Percentiles rank a stretch among this genome's conserved stretches.
phyloP scores from a whole-genome alignment of 2,113 vertebrate genomes.

The Clarias gariepinus region DNA sequence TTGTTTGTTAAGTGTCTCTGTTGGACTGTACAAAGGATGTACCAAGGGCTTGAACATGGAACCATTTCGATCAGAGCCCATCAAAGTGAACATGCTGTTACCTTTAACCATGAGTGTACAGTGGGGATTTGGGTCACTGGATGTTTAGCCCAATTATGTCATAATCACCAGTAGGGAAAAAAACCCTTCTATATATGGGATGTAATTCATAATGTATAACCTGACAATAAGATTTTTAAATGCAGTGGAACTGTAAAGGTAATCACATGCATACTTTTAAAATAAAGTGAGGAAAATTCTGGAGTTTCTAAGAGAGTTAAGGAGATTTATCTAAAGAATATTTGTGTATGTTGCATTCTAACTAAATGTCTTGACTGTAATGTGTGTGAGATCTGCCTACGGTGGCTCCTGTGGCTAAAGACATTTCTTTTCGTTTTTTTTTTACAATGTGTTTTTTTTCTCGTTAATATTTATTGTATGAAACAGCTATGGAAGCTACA shows the following conservation, averaged over 20 bases:
- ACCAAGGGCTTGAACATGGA: neutral
- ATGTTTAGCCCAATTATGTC: conserved; percentile 19
- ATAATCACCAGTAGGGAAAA: conserved; percentile 13
- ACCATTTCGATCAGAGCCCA: neutral
- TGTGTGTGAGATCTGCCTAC: neutral
- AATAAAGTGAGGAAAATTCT: neutral
- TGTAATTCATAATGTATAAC: conserved; percentile 19
- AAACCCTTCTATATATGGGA: conserved; percentile 1
- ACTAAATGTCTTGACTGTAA: neutral
- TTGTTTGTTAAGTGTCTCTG: neutral
- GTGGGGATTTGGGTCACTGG: neutral
- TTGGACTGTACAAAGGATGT: neutral
- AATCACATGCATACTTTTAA: neutral
- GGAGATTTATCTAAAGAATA: neutral
- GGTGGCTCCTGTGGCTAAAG: neutral
- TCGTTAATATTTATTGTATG: neutral
- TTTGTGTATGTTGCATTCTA: neutral
- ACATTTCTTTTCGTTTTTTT: neutral
- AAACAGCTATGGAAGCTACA: neutral
- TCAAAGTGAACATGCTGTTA: neutral
- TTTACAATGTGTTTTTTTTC: neutral
- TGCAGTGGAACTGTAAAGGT: neutral
- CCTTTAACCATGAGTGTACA: neutral
- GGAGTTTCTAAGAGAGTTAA: neutral
- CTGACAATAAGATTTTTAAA: conserved; percentile 18